Conservation (phyloP, 1,140 invertebrate species). For the Brachionus paranguensis region DNA sequence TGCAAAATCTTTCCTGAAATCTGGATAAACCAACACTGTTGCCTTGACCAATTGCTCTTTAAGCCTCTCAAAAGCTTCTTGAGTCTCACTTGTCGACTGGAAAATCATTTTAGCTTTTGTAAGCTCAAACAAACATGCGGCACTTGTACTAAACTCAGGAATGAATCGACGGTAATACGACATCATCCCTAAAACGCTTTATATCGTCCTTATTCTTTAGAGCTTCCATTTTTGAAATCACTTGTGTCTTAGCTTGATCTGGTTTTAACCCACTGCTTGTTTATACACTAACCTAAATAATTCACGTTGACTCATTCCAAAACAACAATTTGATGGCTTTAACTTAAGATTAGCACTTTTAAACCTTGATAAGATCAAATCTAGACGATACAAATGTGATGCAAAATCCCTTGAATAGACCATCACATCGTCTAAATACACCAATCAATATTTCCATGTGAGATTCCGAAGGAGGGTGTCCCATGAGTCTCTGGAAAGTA, state of each 20-base stretch:
- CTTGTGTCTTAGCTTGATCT: conserved; percentile 39
- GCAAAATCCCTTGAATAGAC: neutral
- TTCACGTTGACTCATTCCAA: conserved; percentile 27
- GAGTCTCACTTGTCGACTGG: conserved; percentile 35
- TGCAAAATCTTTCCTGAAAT: conserved; percentile 7
- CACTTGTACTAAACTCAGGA: conserved; percentile 41
- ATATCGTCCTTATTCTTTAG: conserved; percentile 35
- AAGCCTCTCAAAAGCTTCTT: conserved; percentile 38
- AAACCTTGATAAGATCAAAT: conserved; percentile 27
- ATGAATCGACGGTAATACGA: too few species aligned
- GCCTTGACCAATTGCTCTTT: conserved; percentile 37
- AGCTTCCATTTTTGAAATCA: conserved; percentile 39
- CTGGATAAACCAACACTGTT: conserved; percentile 39
- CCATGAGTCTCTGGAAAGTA: conserved; percentile 50
- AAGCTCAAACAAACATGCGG: conserved; percentile 38
- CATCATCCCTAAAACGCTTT: conserved; percentile 44
- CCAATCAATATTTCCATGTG: conserved; percentile 4
- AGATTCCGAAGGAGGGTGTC: conserved; percentile 43
- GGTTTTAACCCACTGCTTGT: conserved; percentile 41
- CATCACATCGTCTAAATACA: conserved; percentile 33
- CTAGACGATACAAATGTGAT: neutral
- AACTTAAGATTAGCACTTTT: conserved; percentile 41
- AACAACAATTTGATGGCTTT: conserved; percentile 23
- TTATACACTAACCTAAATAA: conserved; percentile 43
- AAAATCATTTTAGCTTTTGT: conserved; percentile 27